A percentile compares a stretch with the other conserved stretches of the same genome.
Conservation (phyloP, 1,140 invertebrate genomes). For the Drosophila burlai region DNA sequence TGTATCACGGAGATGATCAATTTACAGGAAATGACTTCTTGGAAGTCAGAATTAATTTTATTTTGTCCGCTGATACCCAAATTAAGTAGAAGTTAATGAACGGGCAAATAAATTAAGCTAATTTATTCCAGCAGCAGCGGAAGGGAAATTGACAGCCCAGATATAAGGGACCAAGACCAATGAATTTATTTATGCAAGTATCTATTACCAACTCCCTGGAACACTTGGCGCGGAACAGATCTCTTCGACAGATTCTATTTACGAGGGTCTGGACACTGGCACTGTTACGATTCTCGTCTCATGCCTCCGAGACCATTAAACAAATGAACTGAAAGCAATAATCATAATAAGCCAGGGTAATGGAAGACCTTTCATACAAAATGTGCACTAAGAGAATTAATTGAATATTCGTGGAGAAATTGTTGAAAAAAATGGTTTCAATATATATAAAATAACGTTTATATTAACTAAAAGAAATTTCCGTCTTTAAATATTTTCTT, state of each 20-base stretch:
- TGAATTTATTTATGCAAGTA: slow-evolving; percentile 47
- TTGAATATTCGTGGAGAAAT: background rate
- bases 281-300: slow-evolving; percentile 5
- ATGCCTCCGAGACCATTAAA: slow-evolving; percentile 62
- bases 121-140: slow-evolving; percentile 36
- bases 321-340: slow-evolving; percentile 77
- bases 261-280: slow-evolving; percentile 19
- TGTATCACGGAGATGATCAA: slow-evolving; percentile 7
- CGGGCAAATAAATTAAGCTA: slow-evolving; percentile 35
- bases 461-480: background rate
- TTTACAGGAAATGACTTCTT: slow-evolving; percentile 27
- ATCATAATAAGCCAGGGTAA: slow-evolving; percentile 62
- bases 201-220: slow-evolving; percentile 44
- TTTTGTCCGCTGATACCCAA: background rate
- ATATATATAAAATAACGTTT: no score
- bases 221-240: slow-evolving; percentile 32
- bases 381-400: slow-evolving; percentile 33
- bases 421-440: background rate
- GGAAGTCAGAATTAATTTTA: slow-evolving; percentile 23
- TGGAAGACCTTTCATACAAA: background rate
- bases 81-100: slow-evolving; percentile 29
- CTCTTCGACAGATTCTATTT: slow-evolving; percentile 30
- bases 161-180: slow-evolving; percentile 19
- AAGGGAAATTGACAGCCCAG: slow-evolving; percentile 29
- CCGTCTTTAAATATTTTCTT: no score